A percentile compares a stretch with the other conserved stretches of the same genome.
These are phyloP conservation scores for Brotula barbata DNA, from an alignment of 2,797 vertebrate genomes.

Conservation along the genomic window DNA sequence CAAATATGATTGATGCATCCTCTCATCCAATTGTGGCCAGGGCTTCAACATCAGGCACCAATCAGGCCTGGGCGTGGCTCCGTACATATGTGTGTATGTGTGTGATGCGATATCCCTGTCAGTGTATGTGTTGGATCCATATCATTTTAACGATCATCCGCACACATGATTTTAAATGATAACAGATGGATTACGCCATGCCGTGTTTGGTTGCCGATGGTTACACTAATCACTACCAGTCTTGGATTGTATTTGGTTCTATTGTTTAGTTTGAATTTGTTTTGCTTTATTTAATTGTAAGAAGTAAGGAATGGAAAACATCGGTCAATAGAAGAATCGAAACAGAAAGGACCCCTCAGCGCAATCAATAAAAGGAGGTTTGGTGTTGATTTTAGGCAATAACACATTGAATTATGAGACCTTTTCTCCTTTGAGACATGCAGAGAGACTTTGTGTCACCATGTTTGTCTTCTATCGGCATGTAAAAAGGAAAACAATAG, in stretches of 20 bases:
- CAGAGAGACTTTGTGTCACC: conserved; percentile 5
- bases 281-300: conserved; percentile 2
- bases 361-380: too few species aligned
- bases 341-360: too few species aligned
- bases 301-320: not conserved
- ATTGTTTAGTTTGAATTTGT: not conserved
- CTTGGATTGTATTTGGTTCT: not conserved
- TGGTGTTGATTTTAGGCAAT: not conserved
- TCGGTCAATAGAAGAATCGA: not conserved
- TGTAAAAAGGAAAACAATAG: conserved; percentile 13
- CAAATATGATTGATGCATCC: conserved; percentile 48
- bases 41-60: conserved; percentile 51
- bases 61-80: conserved; percentile 54
- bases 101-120: not conserved
- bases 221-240: conserved; percentile 27
- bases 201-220: conserved; percentile 15
- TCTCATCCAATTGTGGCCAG: conserved; percentile 41
- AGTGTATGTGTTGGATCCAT: conserved; percentile 9
- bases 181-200: conserved; percentile 39
- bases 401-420: not conserved
- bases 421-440: conserved; percentile 13
- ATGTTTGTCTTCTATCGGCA: conserved; percentile 1
- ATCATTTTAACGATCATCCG: conserved; percentile 28
- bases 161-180: conserved; percentile 37
- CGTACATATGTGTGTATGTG: conserved; percentile 16